These are phyloP conservation scores for Zaprionus kolodkinae DNA, from an alignment of 1,140 invertebrate genomes.

Conservation along the genomic window DNA sequence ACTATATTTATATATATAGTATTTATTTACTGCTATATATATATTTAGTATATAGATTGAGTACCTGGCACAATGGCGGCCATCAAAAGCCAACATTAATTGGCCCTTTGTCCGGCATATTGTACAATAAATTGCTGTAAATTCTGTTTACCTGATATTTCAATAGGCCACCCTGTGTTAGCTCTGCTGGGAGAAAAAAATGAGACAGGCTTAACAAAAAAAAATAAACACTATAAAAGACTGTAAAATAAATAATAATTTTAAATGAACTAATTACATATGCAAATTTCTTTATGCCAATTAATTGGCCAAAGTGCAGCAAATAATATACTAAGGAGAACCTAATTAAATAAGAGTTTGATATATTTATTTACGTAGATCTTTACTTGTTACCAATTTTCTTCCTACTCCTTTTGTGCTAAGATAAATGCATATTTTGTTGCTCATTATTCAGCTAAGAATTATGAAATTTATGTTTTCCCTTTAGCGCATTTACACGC, in stretches of 20 bases:
- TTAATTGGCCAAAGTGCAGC: neutral
- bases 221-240: neutral
- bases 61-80: too few species aligned
- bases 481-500: neutral
- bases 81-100: slow-evolving; percentile 74
- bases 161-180: slow-evolving; percentile 1
- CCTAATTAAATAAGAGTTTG: neutral
- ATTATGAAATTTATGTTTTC: neutral
- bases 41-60: slow-evolving; percentile 36
- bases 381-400: too few species aligned
- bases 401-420: too few species aligned
- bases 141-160: slow-evolving; percentile 54
- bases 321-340: neutral
- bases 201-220: neutral
- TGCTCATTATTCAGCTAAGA: neutral
- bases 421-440: neutral
- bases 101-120: slow-evolving; percentile 52
- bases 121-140: slow-evolving; percentile 40
- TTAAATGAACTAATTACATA: neutral
- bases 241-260: neutral
- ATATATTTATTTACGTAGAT: too few species aligned
- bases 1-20: slow-evolving; percentile 42
- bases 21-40: slow-evolving; percentile 30
- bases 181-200: neutral
- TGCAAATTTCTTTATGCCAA: neutral